phyloP scores from a whole-genome alignment of 2,797 vertebrate species.

The Acanthornis magna region DNA sequence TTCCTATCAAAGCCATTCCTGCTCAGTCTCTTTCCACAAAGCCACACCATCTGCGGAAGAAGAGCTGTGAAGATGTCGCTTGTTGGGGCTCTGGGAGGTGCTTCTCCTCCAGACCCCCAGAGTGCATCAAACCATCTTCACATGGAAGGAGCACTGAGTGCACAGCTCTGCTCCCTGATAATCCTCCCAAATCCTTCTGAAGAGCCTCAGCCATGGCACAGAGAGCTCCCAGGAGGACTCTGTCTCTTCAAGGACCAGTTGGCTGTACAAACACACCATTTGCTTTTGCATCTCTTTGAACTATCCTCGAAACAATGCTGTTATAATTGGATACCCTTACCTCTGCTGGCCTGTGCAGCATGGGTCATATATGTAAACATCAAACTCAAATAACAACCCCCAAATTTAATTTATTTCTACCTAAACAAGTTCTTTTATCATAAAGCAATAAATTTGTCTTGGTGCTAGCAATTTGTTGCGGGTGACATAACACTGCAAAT shows the following conservation, averaged over 20 bases:
- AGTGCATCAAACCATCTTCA: neutral
- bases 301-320: constrained; percentile 28
- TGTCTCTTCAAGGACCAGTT: constrained; percentile 23
- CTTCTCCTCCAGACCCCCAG: neutral
- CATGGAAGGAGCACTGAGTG: neutral
- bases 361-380: constrained; percentile 77
- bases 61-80: neutral
- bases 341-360: constrained; percentile 29
- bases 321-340: constrained; percentile 67
- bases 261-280: constrained; percentile 8
- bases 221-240: neutral
- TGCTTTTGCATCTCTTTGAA: constrained; percentile 59
- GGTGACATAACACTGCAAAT: constrained; percentile 88
- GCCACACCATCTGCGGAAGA: neutral
- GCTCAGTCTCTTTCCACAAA: neutral
- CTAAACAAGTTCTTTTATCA: constrained; percentile 90
- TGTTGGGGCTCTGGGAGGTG: neutral
- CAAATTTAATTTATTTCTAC: constrained; percentile 87
- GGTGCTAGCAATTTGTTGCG: constrained; percentile 86
- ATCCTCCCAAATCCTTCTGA: neutral
- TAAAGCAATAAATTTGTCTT: constrained; percentile 90
- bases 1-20: neutral
- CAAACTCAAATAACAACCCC: constrained; percentile 77
- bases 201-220: neutral
- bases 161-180: neutral